Percentiles rank a stretch among this genome's conserved stretches.
Conservation (phyloP, 2,888 invertebrate genomes). For the Panzeria rudis region DNA sequence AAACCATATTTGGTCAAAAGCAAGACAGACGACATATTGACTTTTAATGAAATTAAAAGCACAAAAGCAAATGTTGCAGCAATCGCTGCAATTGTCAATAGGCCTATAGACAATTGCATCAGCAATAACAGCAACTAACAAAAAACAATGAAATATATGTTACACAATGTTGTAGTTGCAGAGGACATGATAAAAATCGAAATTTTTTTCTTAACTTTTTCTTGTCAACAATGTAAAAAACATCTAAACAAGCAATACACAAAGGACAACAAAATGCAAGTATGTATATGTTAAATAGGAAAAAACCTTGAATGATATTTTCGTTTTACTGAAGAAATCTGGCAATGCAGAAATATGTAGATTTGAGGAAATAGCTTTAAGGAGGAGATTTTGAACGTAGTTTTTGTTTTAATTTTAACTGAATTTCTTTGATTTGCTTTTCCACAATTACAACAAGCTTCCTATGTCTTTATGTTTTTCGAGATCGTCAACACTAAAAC, state of each 20-base stretch:
- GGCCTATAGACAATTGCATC: constrained; percentile 66
- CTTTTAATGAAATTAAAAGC: constrained; percentile 62
- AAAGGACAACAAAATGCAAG: constrained; percentile 55
- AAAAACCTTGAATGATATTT: constrained; percentile 14
- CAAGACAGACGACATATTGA: constrained; percentile 53
- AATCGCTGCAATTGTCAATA: constrained; percentile 62
- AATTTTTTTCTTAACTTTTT: constrained; percentile 34
- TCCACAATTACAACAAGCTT: no score
- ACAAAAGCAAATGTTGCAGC: constrained; percentile 32
- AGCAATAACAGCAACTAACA: constrained; percentile 33
- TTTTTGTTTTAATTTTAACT: no score
- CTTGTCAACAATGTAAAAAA: constrained; percentile 30
- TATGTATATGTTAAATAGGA: constrained; percentile 4
- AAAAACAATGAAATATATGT: constrained; percentile 62
- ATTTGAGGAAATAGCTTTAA: neutral
- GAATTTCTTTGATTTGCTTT: neutral
- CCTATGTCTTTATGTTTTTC: no score
- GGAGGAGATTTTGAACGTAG: no score
- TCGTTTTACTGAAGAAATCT: neutral
- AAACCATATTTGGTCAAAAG: constrained; percentile 72
- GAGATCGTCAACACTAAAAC: no score
- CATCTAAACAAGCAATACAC: constrained; percentile 35
- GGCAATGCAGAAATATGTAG: neutral
- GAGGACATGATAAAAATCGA: constrained; percentile 71
- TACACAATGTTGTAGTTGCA: constrained; percentile 70